Percentiles rank a stretch among this genome's conserved stretches.
Conservation (phyloP, 2,888 invertebrate species). For the Ernsta delagoae region DNA sequence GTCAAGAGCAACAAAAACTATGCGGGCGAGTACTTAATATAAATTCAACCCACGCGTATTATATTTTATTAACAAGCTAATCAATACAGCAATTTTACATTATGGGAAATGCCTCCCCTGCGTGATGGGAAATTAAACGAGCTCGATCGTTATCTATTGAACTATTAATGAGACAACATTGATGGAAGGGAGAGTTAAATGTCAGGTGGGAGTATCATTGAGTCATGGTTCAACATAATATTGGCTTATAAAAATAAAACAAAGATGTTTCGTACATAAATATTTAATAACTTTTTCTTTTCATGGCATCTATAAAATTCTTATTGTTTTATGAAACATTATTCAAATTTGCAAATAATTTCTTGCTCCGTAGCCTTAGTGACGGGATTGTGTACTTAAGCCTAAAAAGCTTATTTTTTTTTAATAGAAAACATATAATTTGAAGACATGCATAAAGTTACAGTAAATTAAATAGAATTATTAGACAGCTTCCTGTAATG, state of each 20-base stretch:
- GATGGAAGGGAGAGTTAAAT: slow-evolving; percentile 24
- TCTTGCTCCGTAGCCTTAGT: no score
- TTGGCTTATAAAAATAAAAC: slow-evolving; percentile 7
- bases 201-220: slow-evolving; percentile 15
- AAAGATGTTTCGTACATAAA: not conserved
- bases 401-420: no score
- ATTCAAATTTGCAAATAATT: no score
- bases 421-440: no score
- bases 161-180: slow-evolving; percentile 32
- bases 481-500: no score
- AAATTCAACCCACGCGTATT: slow-evolving; percentile 12
- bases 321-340: no score
- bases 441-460: no score
- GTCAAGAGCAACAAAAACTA: slow-evolving; percentile 21
- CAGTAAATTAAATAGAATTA: no score
- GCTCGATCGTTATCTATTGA: slow-evolving; percentile 31
- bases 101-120: slow-evolving; percentile 22
- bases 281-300: not conserved
- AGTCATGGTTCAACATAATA: not conserved
- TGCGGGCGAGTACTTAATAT: slow-evolving; percentile 8
- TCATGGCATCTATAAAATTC: not conserved
- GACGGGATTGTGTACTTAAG: no score
- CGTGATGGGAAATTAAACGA: slow-evolving; percentile 32
- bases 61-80: slow-evolving; percentile 25
- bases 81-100: slow-evolving; percentile 30